Evolutionary conservation across 2,888 invertebrate species (phyloP).

Genomic region (Caenorhabditis sp.): DNA sequence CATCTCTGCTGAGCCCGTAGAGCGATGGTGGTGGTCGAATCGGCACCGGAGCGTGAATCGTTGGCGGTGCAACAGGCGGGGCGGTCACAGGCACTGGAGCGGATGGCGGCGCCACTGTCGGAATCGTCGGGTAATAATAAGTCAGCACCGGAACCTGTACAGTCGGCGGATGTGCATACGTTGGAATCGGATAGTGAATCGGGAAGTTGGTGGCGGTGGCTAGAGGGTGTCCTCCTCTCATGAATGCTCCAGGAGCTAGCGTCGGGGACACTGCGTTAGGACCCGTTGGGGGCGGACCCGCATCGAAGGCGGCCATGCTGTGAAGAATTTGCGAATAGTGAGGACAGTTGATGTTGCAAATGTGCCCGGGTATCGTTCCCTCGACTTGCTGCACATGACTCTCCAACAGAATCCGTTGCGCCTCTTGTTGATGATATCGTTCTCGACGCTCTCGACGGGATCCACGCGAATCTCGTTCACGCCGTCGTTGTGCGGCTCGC

Average conservation of each 20-base stretch:
- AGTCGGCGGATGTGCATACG: background rate
- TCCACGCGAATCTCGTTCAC: background rate
- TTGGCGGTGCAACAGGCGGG: background rate
- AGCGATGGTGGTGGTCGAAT: background rate
- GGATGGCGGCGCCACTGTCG: background rate
- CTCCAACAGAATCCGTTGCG: background rate
- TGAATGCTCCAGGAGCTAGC: constrained; percentile 15
- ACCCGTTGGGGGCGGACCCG: constrained; percentile 16
- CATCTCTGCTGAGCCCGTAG: background rate
- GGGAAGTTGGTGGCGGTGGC: background rate
- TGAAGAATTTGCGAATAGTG: background rate
- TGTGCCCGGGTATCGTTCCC: constrained; percentile 24
- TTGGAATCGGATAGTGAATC: background rate
- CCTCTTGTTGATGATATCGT: background rate
- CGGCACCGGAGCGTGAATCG: constrained; percentile 2
- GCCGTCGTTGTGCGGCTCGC: background rate
- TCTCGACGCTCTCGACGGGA: constrained; percentile 15
- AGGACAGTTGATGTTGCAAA: constrained; percentile 1
- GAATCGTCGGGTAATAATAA: background rate
- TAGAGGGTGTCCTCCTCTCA: background rate
- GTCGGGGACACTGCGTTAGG: constrained; percentile 34
- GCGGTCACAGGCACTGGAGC: background rate
- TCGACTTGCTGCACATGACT: constrained; percentile 6
- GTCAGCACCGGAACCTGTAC: background rate
- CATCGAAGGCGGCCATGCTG: background rate